Evolutionary conservation across 2,797 vertebrate genomes (phyloP), one percentile per base, ranked within the genome.

Genomic region (Euphonia xanthogaster): DNA sequence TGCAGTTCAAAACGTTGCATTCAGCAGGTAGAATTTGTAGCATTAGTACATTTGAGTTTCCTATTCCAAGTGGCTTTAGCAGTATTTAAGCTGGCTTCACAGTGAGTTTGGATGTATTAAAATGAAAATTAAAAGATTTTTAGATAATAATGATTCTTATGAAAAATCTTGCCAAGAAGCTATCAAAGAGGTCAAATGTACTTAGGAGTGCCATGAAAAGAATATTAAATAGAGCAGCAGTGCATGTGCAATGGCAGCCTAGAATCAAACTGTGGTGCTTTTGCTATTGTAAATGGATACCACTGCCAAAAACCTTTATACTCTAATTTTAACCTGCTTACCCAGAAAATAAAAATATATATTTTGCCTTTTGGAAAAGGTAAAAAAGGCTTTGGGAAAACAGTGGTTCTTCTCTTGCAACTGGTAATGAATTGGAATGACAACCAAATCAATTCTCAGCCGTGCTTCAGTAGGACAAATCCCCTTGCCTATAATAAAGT

Each of bases 161-260:
- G 70, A 93, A 86, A 75, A 91, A 86, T 68, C 39, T 83, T 75
- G 58, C 94, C 54, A 73, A 78, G 72, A 72, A 91, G 40, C 79
- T 86, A 61, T 81, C 87, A 93, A 58, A 86, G 79, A 91, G 78
- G 92, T 96, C 87, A 95, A 76, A 90, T 71, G 58, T 37, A 57
- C 91, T 96, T 86, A 91, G 65, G 57, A 93, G 70, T 84, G 48
- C 44, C 57, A 53, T 86, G 87, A 88, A 81, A 90, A 73, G 91
- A 95, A 94, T 96, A 63, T 78, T 88, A 86, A 96, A 55, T 73
- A 89, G 48, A 54, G 31, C 12, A 40, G 31, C 33, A 50, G 47
- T 58, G 57, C 12, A 7, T n/a, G 28, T 42, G 30, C 67, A 60
- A 14, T 54, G 45, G 44, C 6, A 10, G 81, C n/a, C 42, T 51